Conservation (phyloP, 2,888 invertebrate genomes). For the Drosophila quinaria region DNA sequence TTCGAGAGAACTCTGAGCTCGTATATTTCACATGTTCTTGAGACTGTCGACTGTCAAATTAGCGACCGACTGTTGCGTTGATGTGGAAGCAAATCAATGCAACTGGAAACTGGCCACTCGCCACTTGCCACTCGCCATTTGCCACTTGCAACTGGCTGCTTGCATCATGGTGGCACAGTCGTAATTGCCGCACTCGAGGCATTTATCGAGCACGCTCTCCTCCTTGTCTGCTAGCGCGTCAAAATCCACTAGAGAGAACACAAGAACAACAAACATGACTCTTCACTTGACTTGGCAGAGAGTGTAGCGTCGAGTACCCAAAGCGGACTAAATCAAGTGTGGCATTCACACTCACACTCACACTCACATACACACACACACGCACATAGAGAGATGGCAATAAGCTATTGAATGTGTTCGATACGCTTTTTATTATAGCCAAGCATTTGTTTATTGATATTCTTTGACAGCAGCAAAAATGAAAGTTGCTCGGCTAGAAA, state of each 20-base stretch:
- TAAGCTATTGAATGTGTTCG: constrained; percentile 64
- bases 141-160: constrained; percentile 5
- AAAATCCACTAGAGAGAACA: constrained; percentile 59
- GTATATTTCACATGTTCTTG: not conserved
- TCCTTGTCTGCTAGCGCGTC: constrained; percentile 54
- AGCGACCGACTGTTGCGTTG: constrained; percentile 5
- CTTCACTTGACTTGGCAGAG: constrained; percentile 54
- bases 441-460: constrained; percentile 62
- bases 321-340: constrained; percentile 69
- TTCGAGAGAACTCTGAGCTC: not conserved
- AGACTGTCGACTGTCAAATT: constrained; percentile 17
- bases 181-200: constrained; percentile 69
- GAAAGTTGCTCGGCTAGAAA: constrained; percentile 68
- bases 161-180: constrained; percentile 36
- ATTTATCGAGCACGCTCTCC: constrained; percentile 52
- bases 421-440: constrained; percentile 62
- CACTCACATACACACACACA: constrained; percentile 4
- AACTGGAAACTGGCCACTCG: constrained; percentile 11
- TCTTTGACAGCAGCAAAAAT: constrained; percentile 69
- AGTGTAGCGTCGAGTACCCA: constrained; percentile 44
- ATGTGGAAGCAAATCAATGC: constrained; percentile 15
- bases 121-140: not conserved
- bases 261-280: constrained; percentile 36
- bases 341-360: constrained; percentile 8
- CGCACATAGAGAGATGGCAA: constrained; percentile 56